Evolutionary conservation across 2,888 invertebrate genomes (phyloP), one percentile per base, ranked within the genome.

Genomic region (Drosophila greeni): DNA sequence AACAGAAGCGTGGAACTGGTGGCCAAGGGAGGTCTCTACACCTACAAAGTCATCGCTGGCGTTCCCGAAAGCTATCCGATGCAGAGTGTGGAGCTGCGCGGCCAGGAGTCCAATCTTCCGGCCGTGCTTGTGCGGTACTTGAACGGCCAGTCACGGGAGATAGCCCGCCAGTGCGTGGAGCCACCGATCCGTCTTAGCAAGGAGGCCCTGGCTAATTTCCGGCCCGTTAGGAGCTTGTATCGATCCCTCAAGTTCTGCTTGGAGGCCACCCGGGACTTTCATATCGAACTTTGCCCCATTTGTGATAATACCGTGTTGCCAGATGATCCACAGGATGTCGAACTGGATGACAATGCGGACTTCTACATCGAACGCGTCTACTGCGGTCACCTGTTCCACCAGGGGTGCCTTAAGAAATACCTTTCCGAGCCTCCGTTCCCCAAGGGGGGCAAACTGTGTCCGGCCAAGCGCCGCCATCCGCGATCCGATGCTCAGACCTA

Each of bases 391-490:
- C 86, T 94, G 9, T 94, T 92, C 86, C 94, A 94, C 86, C 88
- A 88, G 54, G 91, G 91, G 43, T 94, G 94, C 85, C 90, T 94
- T 39, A 90, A 93, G 72, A 90, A 88, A 47, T 94, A 91, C 84
- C 91, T 94, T 90, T 92, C 92, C 75, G 91, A 92, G 58, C 94
- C 94, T 12, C 94, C 94, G 33, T 94, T 94, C 89, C 91, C 91
- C 76, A 92, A 86, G 89, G 93, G 92, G 55, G 94, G 94, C 61
- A 94, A 94, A 86, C 90, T 91, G 68, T 94, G 94, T 85, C 91
- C 91, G 12, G 89, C 88, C 11, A 80, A 82, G 59, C 84, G 82
- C 14, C 79, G 85, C 0, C 89, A 89, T 78, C 86, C 87, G 0
- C 86, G 88, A 4, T 88, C 88, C 3, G 88, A 88, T 74, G 84